Evolutionary conservation across 2,113 vertebrate genomes (phyloP).

Genomic region (Dasypus novemcinctus): DNA sequence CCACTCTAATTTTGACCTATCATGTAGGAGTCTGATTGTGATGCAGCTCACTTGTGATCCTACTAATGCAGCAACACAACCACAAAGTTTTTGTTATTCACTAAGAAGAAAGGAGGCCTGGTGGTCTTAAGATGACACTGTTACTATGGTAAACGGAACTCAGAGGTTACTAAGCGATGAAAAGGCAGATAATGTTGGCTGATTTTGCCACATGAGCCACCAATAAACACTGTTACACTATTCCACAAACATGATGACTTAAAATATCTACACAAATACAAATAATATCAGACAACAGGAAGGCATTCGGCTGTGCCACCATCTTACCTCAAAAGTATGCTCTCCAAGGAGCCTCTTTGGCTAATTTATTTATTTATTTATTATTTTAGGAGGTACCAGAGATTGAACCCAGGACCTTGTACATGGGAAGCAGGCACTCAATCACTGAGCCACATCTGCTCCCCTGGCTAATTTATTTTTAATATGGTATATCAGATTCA

Average conservation of each 20-base stretch:
- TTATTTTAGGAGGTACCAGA: no score
- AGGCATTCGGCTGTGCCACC: not conserved
- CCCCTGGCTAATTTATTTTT: slow-evolving; percentile 43
- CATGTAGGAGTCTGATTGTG: not conserved
- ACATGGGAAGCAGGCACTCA: no score
- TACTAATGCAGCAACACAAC: not conserved
- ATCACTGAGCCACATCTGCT: no score
- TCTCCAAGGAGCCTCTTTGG: slow-evolving; percentile 31
- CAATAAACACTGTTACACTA: not conserved
- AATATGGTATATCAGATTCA: slow-evolving; percentile 37
- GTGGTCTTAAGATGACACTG: not conserved
- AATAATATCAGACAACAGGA: not conserved
- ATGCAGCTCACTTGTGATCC: not conserved
- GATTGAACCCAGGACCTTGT: no score
- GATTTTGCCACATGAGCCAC: not conserved
- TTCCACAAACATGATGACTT: not conserved
- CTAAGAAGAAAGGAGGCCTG: not conserved
- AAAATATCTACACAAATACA: not conserved
- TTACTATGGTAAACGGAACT: not conserved
- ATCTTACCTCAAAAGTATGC: not conserved
- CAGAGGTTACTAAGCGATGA: slow-evolving; percentile 32
- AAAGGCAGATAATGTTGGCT: not conserved
- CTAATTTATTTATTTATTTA: slow-evolving; percentile 23
- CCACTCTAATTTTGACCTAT: not conserved
- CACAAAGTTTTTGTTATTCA: not conserved